phyloP scores from a whole-genome alignment of 2,113 vertebrate species.

The Albula goreensis region DNA sequence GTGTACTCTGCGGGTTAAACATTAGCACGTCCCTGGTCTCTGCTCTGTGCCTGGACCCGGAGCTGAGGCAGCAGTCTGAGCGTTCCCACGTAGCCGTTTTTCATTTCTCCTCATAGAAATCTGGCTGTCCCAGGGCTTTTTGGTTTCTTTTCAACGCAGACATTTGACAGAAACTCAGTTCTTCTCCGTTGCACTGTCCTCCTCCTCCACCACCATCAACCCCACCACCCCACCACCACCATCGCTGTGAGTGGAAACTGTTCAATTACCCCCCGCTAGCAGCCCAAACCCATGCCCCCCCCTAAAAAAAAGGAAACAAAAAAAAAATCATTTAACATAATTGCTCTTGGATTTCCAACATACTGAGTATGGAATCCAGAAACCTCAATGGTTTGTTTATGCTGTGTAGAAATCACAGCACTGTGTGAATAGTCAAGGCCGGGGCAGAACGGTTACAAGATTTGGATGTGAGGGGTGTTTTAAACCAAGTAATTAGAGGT shows the following conservation, averaged over 20 bases:
- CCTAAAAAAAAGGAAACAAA: neutral
- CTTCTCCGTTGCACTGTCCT: neutral
- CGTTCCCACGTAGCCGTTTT: neutral
- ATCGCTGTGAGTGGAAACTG: neutral
- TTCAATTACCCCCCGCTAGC: neutral
- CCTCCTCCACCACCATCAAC: neutral
- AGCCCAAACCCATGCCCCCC: neutral
- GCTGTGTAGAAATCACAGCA: conserved; percentile 26
- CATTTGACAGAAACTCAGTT: neutral
- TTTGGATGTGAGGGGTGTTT: conserved; percentile 19
- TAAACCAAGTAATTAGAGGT: conserved; percentile 39
- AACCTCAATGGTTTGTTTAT: neutral
- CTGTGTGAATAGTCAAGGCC: conserved; percentile 24
- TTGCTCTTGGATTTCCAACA: neutral
- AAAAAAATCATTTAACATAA: neutral
- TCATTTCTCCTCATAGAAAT: too few species aligned
- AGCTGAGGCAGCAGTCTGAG: conserved; percentile 13
- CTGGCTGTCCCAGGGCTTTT: conserved; percentile 2
- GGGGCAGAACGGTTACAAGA: conserved; percentile 16
- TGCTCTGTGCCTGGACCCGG: neutral
- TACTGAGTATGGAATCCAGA: neutral
- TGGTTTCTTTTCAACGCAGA: neutral
- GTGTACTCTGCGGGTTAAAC: conserved; percentile 35
- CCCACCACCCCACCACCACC: neutral
- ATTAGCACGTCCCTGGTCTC: conserved; percentile 4